Evolutionary conservation across 2,888 invertebrate species (phyloP).

Genomic region (Acholoe squamosa): DNA sequence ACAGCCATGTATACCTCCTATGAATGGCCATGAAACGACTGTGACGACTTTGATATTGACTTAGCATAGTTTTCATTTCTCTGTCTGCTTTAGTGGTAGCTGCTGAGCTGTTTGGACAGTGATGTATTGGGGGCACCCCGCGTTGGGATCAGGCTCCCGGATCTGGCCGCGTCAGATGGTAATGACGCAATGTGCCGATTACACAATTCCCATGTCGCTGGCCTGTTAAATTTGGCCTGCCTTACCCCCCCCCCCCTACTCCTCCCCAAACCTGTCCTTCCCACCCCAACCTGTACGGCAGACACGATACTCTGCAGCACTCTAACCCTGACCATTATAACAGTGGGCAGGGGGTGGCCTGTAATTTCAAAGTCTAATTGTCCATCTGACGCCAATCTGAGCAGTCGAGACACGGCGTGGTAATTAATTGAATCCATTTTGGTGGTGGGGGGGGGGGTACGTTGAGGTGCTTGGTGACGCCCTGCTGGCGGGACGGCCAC

Average conservation of each 20-base stretch:
- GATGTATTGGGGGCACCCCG: constrained; percentile 1
- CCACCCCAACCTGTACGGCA: not conserved
- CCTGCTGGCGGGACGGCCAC: not conserved
- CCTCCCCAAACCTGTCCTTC: not conserved
- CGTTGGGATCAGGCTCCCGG: not conserved
- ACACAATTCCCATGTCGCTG: constrained; percentile 33
- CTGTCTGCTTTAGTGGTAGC: not conserved
- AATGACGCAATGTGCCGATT: constrained; percentile 50
- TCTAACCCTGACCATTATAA: no score
- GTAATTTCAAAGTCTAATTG: constrained; percentile 44
- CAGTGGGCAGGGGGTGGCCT: not conserved
- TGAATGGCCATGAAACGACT: not conserved
- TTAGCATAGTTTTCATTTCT: not conserved
- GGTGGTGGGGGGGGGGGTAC: no score
- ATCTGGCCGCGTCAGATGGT: constrained; percentile 28
- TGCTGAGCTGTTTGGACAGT: not conserved
- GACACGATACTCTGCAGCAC: no score
- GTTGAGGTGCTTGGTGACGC: no score
- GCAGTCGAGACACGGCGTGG: constrained; percentile 24
- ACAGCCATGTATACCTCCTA: not conserved
- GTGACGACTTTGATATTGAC: not conserved
- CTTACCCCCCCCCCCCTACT: not conserved
- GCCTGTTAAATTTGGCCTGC: not conserved
- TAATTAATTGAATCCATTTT: constrained; percentile 30
- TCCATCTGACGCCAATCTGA: constrained; percentile 32